Base-by-base conservation (phyloP, 2,797 vertebrate species). In the Melanotaenia maccullochi region DNA sequence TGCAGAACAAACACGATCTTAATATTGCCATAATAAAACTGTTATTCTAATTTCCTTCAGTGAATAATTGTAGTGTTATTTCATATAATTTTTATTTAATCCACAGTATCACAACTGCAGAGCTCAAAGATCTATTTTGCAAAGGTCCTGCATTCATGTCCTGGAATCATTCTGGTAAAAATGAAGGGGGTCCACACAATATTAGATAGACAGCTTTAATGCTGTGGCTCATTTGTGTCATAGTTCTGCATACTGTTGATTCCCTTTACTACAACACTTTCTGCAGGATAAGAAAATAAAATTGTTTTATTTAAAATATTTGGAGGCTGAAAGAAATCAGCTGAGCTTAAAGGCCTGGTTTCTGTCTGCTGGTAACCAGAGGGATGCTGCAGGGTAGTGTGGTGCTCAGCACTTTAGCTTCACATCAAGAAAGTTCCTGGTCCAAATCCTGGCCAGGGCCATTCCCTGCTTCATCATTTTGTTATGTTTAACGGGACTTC, bases 271-370 rank as follows among this genome's bases (percentile, higher is more conserved):
- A 1, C 3, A 62, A 22, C 16, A 35, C 35, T 40, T 68, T 52
- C 18, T 51, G 5, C 9, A 28, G 57, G 9, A 25, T 30, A 16
- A 72, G 28, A 55, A 52, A n/a, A 18, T 42, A 30, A 1, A 32
- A 20, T 28, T 5, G 1, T 74, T 55, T 55, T 65, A 14, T 1
- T 22, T 0, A 44, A 49, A 33, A 8, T 55, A 51, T 52, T 38
- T 28, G 1, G 38, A 63, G 33, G 14, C 25, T 59, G 24, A 68
- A 42, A 67, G 1, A 72, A 32, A 73, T 57, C 20, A 71, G 47
- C 54, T 8, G 7, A 47, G 38, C 12, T 40, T 13, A 13, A 40
- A 14, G 40, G 40, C 14, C 40, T 42, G 14, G 40, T 42, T 16
- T 16, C 40, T 42, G 14, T 42, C 4, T 42, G 40, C 14, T 42